These are phyloP conservation scores for Tympanuchus pallidicinctus DNA, from an alignment of 2,113 vertebrate species.

Conservation along the genomic window DNA sequence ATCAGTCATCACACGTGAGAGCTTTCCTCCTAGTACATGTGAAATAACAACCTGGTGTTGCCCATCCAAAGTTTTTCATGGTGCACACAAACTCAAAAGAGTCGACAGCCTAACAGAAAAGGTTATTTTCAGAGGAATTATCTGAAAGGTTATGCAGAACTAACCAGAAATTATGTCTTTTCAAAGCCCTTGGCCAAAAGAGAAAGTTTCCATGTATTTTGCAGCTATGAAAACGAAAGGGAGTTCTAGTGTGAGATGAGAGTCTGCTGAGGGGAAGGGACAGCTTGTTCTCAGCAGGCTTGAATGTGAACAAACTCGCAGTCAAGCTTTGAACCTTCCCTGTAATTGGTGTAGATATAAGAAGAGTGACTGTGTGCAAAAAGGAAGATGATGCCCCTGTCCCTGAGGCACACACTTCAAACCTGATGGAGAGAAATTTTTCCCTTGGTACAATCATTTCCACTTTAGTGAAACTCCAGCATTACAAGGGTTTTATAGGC, in stretches of 20 bases:
- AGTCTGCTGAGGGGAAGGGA: conserved; percentile 9
- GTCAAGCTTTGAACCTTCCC: conserved; percentile 50
- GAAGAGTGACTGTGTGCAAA: conserved; percentile 38
- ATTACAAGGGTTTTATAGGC: conserved; percentile 32
- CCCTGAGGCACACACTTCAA: conserved; percentile 48
- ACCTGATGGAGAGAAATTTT: conserved; percentile 47
- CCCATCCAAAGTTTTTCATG: neutral
- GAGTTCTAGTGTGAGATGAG: neutral
- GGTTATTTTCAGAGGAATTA: neutral
- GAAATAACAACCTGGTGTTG: neutral
- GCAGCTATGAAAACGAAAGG: neutral
- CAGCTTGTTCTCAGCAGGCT: conserved; percentile 28
- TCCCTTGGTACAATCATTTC: conserved; percentile 46
- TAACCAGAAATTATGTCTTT: neutral
- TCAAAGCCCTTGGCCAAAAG: conserved; percentile 15
- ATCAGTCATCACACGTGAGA: neutral
- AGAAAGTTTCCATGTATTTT: neutral
- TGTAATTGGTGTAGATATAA: conserved; percentile 36
- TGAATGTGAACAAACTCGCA: conserved; percentile 26
- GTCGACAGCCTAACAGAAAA: neutral
- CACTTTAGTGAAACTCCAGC: conserved; percentile 35
- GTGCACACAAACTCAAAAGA: neutral
- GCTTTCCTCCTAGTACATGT: neutral
- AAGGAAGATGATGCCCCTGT: neutral
- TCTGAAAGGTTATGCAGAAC: neutral